Base-by-base conservation (phyloP, 2,888 invertebrate genomes). In the Diploptera punctata region DNA sequence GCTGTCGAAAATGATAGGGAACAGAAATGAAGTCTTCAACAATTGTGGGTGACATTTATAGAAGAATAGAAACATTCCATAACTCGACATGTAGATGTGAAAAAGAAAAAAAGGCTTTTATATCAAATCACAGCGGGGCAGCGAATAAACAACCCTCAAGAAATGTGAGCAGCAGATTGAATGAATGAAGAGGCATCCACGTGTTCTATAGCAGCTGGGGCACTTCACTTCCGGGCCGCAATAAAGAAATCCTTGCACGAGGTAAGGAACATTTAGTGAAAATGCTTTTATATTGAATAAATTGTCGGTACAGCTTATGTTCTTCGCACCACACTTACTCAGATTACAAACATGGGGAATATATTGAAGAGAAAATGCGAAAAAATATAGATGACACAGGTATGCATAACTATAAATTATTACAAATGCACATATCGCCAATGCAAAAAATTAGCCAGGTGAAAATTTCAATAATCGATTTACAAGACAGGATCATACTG, bases 61-160 rank as follows among this genome's bases (percentile, higher is more conserved):
- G 13, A 57, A 57, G 19, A 52, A 52, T n/a, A 29, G 26, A 57
- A 16, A 57, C 57, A 57, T 57, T 29, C 57, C 57, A 52, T 16
- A 24, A 10, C 1, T 13, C 24, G 24, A 52, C 13, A 29, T 57
- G 33, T 5, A 10, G n/a, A n/a, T 13, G 24, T 47, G 47, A 47
- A 19, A 47, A 47, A 52, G 24, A 21, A 24, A 16, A 24, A 13
- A 9, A n/a, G n/a, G 57, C 16, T n/a, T 57, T 57, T 29, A 57
- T 31, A 57, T 57, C 57, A 57, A 57, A 19, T 57, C 57, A n/a
- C 57, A 57, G 29, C 57, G 26, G 57, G 57, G 57, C n/a, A 21
- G 21, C 24, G 52, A 52, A 10, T 21, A 52, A 52, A 52, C 52
- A 52, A 21, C 52, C 52, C 52, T 52, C 52, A n/a, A 47, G 47